Percentiles rank a stretch among this genome's conserved stretches.
phyloP scores from a whole-genome alignment of 2,797 vertebrate genomes.

The Hafferia zeledoni region DNA sequence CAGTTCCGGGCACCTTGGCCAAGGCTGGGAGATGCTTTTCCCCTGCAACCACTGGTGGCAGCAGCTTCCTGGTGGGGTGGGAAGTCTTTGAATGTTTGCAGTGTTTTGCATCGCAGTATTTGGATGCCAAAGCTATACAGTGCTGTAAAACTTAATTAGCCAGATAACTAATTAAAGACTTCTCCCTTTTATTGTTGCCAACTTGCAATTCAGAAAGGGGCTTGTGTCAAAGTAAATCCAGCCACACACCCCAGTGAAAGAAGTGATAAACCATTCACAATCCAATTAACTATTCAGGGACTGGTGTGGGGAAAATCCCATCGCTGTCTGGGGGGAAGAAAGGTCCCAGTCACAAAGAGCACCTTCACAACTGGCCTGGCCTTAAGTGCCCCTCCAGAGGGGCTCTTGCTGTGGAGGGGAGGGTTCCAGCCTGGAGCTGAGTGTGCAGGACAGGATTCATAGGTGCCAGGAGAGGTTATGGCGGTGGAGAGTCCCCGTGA shows the following conservation, averaged over 20 bases:
- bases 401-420: background rate
- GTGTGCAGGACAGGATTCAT: background rate
- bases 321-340: background rate
- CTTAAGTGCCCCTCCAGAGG: background rate
- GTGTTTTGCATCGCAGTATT: conserved; percentile 58
- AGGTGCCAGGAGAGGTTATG: background rate
- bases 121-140: conserved; percentile 56
- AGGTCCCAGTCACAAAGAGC: background rate
- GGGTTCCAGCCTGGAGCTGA: background rate
- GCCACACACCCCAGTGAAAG: conserved; percentile 37
- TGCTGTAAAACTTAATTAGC: conserved; percentile 57
- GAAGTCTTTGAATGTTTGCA: conserved; percentile 33
- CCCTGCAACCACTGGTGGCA: background rate
- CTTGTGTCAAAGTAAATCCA: conserved; percentile 49
- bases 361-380: background rate
- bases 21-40: background rate
- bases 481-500: background rate
- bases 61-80: conserved; percentile 49
- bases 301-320: background rate
- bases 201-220: conserved; percentile 44
- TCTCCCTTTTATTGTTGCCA: conserved; percentile 69
- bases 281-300: background rate
- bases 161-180: conserved; percentile 67
- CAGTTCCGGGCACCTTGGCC: background rate
- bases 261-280: conserved; percentile 6